Percentiles rank a stretch among this genome's conserved stretches.
Conservation (phyloP, 2,797 vertebrate species). For the Coranthus polyacanthus region DNA sequence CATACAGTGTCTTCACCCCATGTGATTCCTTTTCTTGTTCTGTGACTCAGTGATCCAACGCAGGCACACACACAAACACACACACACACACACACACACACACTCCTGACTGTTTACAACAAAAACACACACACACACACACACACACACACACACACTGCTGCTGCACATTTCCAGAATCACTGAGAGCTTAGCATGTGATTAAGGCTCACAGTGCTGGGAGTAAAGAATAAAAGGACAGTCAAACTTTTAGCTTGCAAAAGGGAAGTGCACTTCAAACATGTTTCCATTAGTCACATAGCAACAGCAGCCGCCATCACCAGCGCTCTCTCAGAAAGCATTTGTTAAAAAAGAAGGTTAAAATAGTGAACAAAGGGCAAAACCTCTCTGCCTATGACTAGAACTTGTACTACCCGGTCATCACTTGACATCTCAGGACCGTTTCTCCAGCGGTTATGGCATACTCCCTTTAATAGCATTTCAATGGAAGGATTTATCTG, state of each 20-base stretch:
- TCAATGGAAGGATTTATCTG: constrained; percentile 11
- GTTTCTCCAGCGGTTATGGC: constrained; percentile 4
- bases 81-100: constrained; percentile 5
- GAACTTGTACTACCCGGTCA: constrained; percentile 21
- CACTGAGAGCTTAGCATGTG: constrained; percentile 44
- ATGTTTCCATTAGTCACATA: constrained; percentile 74
- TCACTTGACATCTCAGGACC: constrained; percentile 44
- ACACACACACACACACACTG: constrained; percentile 7
- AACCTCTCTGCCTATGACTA: constrained; percentile 11
- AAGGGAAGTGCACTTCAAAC: constrained; percentile 65
- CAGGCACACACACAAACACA: constrained; percentile 1
- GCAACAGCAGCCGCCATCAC: constrained; percentile 59
- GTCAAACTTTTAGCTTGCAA: constrained; percentile 52
- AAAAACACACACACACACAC: constrained; percentile 10
- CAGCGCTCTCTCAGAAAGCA: constrained; percentile 34
- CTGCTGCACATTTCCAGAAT: constrained; percentile 25
- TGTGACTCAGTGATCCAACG: constrained; percentile 35
- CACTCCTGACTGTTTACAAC: constrained; percentile 39
- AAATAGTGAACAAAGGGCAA: constrained; percentile 38
- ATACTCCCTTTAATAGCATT: neutral
- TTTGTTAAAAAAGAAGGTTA: constrained; percentile 38
- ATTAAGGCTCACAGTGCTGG: constrained; percentile 26
- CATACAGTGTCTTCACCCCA: neutral
- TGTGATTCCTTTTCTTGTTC: constrained; percentile 8
- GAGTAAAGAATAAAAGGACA: constrained; percentile 23